Conservation (phyloP, 2,113 vertebrate species). For the Ibidorhyncha struthersii region DNA sequence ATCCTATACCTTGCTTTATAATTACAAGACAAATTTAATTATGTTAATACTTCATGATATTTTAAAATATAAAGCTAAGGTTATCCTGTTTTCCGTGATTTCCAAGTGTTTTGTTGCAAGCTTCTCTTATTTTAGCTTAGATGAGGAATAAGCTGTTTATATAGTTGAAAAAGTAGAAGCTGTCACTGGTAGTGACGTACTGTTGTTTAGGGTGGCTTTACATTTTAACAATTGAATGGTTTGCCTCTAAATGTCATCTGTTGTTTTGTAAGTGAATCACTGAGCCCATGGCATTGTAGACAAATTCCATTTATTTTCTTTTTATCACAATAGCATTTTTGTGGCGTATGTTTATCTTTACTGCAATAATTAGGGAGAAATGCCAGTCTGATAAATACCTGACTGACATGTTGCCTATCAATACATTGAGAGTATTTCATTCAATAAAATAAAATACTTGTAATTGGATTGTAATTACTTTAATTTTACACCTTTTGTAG, state of each 20-base stretch:
- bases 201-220: background rate
- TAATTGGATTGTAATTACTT: background rate
- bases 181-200: background rate
- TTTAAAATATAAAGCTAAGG: background rate
- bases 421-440: background rate
- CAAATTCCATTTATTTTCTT: background rate
- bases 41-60: background rate
- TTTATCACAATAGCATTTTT: background rate
- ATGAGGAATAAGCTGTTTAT: background rate
- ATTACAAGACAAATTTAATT: background rate
- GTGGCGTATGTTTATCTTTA: background rate
- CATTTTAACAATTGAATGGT: background rate
- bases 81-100: background rate
- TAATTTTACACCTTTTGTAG: background rate
- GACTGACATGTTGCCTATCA: background rate
- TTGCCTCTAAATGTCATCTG: background rate
- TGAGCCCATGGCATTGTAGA: rapidly evolving
- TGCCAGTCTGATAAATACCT: background rate
- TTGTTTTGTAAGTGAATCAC: background rate
- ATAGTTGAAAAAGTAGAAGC: background rate
- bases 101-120: background rate
- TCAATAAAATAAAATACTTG: background rate
- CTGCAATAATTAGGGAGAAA: background rate
- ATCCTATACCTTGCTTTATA: background rate
- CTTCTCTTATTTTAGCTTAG: background rate